These are phyloP conservation scores for Pseudopodoces humilis DNA, from an alignment of 2,113 vertebrate genomes.

Conservation along the genomic window DNA sequence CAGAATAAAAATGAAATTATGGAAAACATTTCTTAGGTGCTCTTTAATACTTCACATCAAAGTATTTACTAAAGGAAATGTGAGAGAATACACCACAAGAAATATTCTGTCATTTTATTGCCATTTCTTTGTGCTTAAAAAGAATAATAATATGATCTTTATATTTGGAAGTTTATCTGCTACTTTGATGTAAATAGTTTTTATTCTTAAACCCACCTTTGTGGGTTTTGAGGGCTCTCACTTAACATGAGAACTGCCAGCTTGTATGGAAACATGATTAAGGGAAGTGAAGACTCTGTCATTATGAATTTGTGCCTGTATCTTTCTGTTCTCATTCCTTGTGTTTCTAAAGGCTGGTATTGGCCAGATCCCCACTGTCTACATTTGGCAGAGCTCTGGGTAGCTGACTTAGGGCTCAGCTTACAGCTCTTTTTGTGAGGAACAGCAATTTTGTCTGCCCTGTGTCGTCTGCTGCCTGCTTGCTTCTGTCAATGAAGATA, in stretches of 20 bases:
- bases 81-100: not conserved
- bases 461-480: not conserved
- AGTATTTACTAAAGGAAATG: not conserved
- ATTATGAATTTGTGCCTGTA: not conserved
- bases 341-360: not conserved
- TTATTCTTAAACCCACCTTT: not conserved
- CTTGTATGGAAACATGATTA: not conserved
- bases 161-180: not conserved
- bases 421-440: not conserved
- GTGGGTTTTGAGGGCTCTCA: not conserved
- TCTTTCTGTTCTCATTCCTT: not conserved
- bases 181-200: not conserved
- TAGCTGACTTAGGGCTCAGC: not conserved
- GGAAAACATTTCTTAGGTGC: not conserved
- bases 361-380: not conserved
- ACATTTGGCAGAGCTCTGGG: not conserved
- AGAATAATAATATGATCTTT: not conserved
- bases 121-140: not conserved
- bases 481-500: not conserved
- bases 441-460: not conserved
- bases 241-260: not conserved
- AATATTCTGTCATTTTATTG: not conserved
- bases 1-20: not conserved
- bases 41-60: not conserved
- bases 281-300: not conserved